phyloP scores from a whole-genome alignment of 1,140 invertebrate species.

The Diploscapter pachys region DNA sequence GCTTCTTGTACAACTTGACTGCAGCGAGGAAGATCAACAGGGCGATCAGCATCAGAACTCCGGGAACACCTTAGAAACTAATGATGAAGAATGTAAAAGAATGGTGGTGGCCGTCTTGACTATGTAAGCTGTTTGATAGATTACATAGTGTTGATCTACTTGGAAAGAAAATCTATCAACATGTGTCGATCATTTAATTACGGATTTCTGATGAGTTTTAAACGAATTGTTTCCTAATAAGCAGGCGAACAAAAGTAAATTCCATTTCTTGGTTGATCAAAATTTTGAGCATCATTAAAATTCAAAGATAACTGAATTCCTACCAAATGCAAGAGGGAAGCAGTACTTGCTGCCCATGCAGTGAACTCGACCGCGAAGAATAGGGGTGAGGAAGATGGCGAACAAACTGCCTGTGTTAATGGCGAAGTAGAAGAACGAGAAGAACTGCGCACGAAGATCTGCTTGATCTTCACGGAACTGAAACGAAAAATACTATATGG shows the following conservation, averaged over 20 bases:
- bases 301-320: neutral
- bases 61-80: slow-evolving; percentile 56
- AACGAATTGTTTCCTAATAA: no score
- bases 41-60: slow-evolving; percentile 60
- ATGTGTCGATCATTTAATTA: no score
- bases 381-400: slow-evolving; percentile 61
- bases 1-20: slow-evolving; percentile 51
- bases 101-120: no score
- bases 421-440: slow-evolving; percentile 68
- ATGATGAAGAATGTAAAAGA: no score
- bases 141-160: no score
- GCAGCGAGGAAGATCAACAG: slow-evolving; percentile 55
- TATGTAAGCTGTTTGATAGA: no score
- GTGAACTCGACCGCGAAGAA: slow-evolving; percentile 58
- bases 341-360: slow-evolving; percentile 60
- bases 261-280: neutral
- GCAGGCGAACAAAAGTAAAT: neutral
- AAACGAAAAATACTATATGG: neutral
- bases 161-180: no score
- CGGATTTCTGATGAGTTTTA: no score
- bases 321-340: slow-evolving; percentile 59
- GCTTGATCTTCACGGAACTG: slow-evolving; percentile 56
- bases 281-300: neutral
- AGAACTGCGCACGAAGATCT: slow-evolving; percentile 69
- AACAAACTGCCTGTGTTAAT: slow-evolving; percentile 60